These are phyloP conservation scores for Scaptomyza montana DNA, from an alignment of 1,140 invertebrate genomes.

Conservation along the genomic window DNA sequence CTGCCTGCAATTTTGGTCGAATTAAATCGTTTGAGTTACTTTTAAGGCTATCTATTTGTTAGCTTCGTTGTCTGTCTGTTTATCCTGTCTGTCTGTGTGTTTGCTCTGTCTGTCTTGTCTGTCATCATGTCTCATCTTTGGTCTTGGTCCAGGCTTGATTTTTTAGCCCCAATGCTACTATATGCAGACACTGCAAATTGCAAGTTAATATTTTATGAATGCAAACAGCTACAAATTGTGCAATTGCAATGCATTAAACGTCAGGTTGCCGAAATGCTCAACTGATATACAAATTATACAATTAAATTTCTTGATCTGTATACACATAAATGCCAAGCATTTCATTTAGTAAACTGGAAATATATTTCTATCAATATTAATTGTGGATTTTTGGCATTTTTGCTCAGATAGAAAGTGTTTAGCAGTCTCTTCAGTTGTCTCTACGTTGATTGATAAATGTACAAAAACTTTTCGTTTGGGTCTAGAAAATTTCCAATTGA, in stretches of 20 bases:
- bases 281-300: conserved; percentile 11
- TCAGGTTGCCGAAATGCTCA: conserved; percentile 6
- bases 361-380: neutral
- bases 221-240: conserved; percentile 80
- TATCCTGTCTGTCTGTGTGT: conserved; percentile 13
- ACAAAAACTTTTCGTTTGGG: neutral
- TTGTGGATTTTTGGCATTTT: neutral
- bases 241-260: conserved; percentile 49
- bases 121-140: conserved; percentile 43
- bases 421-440: neutral
- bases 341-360: neutral
- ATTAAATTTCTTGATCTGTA: neutral
- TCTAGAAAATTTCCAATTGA: neutral
- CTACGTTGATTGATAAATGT: neutral
- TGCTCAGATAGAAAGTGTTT: neutral
- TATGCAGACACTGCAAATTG: conserved; percentile 77
- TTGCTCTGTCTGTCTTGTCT: conserved; percentile 10
- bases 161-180: conserved; percentile 47
- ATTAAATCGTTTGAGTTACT: conserved; percentile 71
- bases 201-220: conserved; percentile 79
- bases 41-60: conserved; percentile 38
- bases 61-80: conserved; percentile 12
- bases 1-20: conserved; percentile 42
- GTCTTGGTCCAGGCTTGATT: conserved; percentile 41
- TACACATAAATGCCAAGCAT: neutral